These are phyloP conservation scores for Podarcis lilfordi DNA, from an alignment of 2,797 vertebrate genomes.

Conservation along the genomic window DNA sequence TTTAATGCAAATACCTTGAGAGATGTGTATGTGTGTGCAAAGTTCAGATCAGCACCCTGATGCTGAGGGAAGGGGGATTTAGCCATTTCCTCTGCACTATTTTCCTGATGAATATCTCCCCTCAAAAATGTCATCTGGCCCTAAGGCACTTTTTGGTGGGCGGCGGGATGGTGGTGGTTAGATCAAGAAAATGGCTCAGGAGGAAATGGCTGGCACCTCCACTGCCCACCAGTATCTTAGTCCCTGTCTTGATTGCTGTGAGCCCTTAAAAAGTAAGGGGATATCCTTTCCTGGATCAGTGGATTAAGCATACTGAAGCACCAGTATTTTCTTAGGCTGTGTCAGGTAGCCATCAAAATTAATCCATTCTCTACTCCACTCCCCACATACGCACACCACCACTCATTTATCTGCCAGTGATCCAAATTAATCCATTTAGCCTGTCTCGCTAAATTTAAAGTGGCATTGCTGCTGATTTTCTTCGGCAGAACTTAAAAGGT, in stretches of 20 bases:
- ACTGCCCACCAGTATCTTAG: not conserved
- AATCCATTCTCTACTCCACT: not conserved
- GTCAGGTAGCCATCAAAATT: not conserved
- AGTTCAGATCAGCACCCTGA: not conserved
- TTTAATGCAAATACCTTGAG: too few relatives aligned
- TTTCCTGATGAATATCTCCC: not conserved
- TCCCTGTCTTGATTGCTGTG: too few relatives aligned
- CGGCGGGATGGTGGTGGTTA: not conserved
- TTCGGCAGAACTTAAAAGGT: conserved; percentile 11
- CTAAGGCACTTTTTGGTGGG: not conserved
- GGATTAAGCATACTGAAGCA: not conserved
- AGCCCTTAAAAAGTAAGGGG: not conserved
- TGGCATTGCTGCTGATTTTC: conserved; percentile 6
- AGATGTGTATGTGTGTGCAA: not conserved
- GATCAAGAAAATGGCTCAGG: not conserved
- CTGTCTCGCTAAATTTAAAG: not conserved
- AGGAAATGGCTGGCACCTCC: not conserved
- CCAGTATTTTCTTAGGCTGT: not conserved
- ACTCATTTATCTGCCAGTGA: conserved; percentile 10
- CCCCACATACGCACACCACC: too few relatives aligned
- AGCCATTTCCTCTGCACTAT: not conserved
- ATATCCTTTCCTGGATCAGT: not conserved
- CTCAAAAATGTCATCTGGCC: not conserved
- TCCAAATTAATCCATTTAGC: not conserved
- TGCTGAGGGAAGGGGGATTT: not conserved